Percentiles rank a stretch among this genome's conserved stretches.
phyloP scores from a whole-genome alignment of 2,113 vertebrate genomes.

The Psittacula cyanocephala region DNA sequence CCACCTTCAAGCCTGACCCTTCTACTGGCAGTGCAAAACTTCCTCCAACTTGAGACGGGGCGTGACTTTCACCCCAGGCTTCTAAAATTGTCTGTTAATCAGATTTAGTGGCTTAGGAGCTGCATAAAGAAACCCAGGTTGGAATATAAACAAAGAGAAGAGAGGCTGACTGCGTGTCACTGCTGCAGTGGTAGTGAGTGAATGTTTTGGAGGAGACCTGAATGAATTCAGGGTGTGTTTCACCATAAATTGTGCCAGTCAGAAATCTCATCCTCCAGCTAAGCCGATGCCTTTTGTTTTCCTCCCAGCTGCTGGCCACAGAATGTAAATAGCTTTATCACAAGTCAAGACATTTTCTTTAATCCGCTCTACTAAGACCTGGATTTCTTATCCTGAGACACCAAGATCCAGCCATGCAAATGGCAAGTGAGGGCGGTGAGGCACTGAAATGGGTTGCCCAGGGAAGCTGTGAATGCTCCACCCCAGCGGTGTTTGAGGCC shows the following conservation, averaged over 20 bases:
- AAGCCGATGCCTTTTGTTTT: neutral
- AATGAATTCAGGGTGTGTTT: neutral
- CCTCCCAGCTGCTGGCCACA: neutral
- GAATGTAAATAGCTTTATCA: constrained; percentile 1
- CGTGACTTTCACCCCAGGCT: neutral
- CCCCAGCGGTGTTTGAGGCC: no score
- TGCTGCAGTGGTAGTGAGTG: neutral
- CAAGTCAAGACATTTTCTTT: constrained; percentile 20
- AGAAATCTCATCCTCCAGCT: neutral
- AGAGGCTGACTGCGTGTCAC: neutral
- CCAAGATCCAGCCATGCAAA: neutral
- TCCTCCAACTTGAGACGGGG: neutral
- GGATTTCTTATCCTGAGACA: constrained; percentile 55
- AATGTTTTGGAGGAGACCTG: neutral
- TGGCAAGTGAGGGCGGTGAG: constrained; percentile 9
- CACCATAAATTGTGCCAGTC: neutral
- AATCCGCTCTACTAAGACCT: constrained; percentile 51
- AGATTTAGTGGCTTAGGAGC: constrained; percentile 43
- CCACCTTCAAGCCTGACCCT: neutral
- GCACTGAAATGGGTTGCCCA: no score
- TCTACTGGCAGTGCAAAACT: neutral
- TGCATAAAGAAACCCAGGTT: neutral
- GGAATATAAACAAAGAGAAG: neutral
- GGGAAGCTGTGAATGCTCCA: no score
- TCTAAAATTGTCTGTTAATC: constrained; percentile 49